Base-by-base conservation (phyloP, 2,888 invertebrate species). In the Ditylenchus weischeri region DNA sequence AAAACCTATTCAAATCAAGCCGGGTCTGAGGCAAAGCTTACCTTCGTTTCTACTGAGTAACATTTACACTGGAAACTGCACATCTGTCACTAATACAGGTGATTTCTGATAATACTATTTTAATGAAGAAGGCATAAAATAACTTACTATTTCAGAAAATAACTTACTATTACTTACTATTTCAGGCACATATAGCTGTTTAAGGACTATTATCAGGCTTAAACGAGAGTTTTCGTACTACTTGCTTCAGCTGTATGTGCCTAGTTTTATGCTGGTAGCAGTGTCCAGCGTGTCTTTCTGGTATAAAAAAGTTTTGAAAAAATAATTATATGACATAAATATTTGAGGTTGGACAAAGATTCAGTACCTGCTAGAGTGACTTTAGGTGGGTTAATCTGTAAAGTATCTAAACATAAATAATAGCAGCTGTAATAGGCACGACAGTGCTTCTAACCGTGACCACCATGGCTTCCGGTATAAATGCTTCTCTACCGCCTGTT, bases 391-490 rank as follows among this genome's bases (percentile, higher is more conserved):
- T 29, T 35, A 18, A 13, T 59, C 3, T 29, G 29, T 29, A 29
- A 29, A 29, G 19, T 13, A 23, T 35, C 11, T 13, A 18, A 59
- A 5, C 11, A 19, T 29, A 29, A 5, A n/a, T 29, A 36, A 47
- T n/a, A n/a, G n/a, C n/a, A n/a, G n/a, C n/a, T 21, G 19, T 70
- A 71, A 47, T 65, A 73, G 94, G 94, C 83, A 94, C 94, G 67
- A 94, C 94, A 67, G 94, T 94, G 51, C 88, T 95, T 58, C 89
- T 94, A 73, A 94, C 94, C 64, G 94, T 94, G 93, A 94, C 94
- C 5, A 79, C 79, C 13, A 76, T 76, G 77, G 80, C 80, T 35
- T 79, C 78, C 29, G 81, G 80, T 29, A 77, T 81, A 59, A 81
- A 81, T 70, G 78, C 81, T 3, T 79, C 79, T 66, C 72, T 80